Percentiles rank a stretch among this genome's conserved stretches.
phyloP scores from a whole-genome alignment of 2,113 vertebrate species.

The Corythornis cristatus region DNA sequence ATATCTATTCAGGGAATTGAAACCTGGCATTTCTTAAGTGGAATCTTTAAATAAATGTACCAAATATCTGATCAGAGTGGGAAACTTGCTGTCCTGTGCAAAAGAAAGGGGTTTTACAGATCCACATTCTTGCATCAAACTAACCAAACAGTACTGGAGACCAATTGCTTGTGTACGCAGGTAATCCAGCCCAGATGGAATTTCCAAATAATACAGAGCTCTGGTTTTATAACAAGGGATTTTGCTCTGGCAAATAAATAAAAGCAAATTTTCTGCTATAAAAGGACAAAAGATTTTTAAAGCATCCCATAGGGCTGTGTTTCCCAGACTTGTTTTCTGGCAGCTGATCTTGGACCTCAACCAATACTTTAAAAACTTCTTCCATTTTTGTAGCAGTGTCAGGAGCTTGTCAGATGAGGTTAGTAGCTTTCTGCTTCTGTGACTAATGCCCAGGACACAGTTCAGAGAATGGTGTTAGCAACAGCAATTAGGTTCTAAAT shows the following conservation, averaged over 20 bases:
- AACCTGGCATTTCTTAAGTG: neutral
- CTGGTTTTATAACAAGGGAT: constrained; percentile 50
- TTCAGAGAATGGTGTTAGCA: neutral
- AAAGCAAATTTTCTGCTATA: constrained; percentile 91
- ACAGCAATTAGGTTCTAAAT: neutral
- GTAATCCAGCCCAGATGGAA: constrained; percentile 50
- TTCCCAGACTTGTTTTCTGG: constrained; percentile 80
- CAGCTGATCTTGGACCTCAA: constrained; percentile 69
- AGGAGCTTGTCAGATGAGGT: constrained; percentile 55
- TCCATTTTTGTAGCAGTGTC: constrained; percentile 75
- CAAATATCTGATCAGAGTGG: neutral
- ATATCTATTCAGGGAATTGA: neutral
- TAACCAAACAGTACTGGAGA: neutral
- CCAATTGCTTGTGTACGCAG: neutral
- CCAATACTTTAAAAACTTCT: constrained; percentile 67
- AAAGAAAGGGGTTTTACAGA: neutral
- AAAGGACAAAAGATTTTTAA: constrained; percentile 88
- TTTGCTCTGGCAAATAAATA: constrained; percentile 79
- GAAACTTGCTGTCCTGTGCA: neutral
- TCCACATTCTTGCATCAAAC: neutral
- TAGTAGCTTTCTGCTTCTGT: constrained; percentile 35
- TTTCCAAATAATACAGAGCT: constrained; percentile 35
- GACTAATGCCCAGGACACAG: constrained; percentile 27
- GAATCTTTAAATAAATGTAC: neutral
- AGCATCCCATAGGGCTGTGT: constrained; percentile 64